Percentiles rank a stretch among this genome's conserved stretches.
Evolutionary conservation across 2,888 invertebrate species (phyloP).

Genomic region (Ceratothoa steindachneri): DNA sequence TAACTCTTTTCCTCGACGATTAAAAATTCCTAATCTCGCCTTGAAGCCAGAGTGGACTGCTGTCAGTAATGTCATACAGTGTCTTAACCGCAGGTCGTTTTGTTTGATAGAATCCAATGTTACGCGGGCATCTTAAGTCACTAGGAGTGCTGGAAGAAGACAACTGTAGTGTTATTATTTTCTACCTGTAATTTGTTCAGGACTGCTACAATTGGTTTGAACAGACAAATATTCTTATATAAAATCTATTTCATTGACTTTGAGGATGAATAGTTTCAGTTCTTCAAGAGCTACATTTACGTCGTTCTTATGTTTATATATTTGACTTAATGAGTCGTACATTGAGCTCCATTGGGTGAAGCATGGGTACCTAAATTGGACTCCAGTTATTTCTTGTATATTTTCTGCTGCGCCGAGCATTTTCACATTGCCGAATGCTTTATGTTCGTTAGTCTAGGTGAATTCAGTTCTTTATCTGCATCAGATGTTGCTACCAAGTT

Average conservation of each 20-base stretch:
- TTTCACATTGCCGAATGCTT: slow-evolving; percentile 8
- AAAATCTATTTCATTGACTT: neutral
- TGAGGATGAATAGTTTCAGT: slow-evolving; percentile 1
- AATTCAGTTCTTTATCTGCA: slow-evolving; percentile 5
- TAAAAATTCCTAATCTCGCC: neutral
- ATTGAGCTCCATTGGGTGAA: neutral
- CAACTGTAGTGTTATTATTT: neutral
- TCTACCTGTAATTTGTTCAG: neutral
- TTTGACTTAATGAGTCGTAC: neutral
- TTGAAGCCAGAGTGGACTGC: neutral
- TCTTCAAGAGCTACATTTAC: neutral
- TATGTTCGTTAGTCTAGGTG: neutral
- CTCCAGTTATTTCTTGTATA: neutral
- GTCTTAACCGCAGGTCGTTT: neutral
- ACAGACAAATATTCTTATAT: slow-evolving; percentile 1
- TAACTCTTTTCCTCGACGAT: neutral
- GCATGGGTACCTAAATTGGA: slow-evolving; percentile 7
- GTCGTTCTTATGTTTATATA: neutral
- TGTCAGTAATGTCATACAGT: slow-evolving; percentile 6
- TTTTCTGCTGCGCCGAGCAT: slow-evolving; percentile 3
- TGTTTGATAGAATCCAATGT: neutral
- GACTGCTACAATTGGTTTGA: neutral
- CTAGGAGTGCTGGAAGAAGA: slow-evolving; percentile 5
- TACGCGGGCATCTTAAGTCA: neutral
- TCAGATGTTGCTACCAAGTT: slow-evolving; percentile 5